phyloP scores from a whole-genome alignment of 2,797 vertebrate species.

The Rhabdomys pumilio region DNA sequence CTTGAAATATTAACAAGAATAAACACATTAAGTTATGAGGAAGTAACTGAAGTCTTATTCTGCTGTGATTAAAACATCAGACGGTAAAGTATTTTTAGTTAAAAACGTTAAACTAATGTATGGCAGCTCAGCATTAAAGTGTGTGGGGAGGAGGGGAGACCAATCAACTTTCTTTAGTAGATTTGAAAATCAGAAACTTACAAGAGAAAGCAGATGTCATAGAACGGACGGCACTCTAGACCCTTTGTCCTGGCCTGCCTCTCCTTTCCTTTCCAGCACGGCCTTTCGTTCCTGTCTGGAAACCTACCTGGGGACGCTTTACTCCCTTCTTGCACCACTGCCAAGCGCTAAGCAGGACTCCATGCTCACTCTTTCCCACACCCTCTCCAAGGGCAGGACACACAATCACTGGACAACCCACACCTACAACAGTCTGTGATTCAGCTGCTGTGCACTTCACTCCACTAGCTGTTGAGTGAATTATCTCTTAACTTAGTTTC shows the following conservation, averaged over 20 bases:
- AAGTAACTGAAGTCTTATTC: constrained; percentile 57
- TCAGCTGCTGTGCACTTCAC: background rate
- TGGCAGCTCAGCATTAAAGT: constrained; percentile 44
- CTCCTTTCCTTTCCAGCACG: background rate
- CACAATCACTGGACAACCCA: background rate
- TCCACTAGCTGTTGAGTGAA: constrained; percentile 45
- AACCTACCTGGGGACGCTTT: background rate
- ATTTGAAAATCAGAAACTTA: constrained; percentile 44
- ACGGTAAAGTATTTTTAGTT: constrained; percentile 48
- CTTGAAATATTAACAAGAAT: constrained; percentile 88
- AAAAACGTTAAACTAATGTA: constrained; percentile 46
- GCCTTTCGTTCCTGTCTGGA: background rate
- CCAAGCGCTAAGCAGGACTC: background rate
- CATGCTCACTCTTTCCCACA: background rate
- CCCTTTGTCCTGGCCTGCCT: background rate
- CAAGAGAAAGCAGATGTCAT: constrained; percentile 32
- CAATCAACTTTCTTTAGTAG: background rate
- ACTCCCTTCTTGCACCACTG: background rate
- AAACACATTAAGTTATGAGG: background rate
- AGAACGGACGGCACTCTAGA: background rate
- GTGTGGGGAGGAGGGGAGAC: background rate
- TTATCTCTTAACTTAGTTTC: constrained; percentile 52
- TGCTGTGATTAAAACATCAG: constrained; percentile 47
- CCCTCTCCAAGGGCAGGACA: background rate
- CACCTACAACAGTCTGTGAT: background rate